Evolutionary conservation across 1,140 invertebrate genomes (phyloP).

Genomic region (Alviniconcha marisindica): DNA sequence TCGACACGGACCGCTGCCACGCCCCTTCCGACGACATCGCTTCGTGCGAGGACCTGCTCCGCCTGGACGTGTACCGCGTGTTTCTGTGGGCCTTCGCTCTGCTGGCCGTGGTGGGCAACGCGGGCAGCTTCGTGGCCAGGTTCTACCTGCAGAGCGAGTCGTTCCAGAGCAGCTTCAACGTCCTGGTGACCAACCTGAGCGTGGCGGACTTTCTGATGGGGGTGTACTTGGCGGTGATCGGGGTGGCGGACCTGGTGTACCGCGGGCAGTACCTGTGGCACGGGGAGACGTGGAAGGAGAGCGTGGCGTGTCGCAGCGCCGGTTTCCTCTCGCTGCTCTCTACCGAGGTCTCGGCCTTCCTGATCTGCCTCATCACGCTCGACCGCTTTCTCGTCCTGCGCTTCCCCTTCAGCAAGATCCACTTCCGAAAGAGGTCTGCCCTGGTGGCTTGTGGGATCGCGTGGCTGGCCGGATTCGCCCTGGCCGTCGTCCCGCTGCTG

Average conservation of each 20-base stretch:
- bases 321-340: conserved; percentile 42
- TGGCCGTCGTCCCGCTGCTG: conserved; percentile 39
- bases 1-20: conserved; percentile 23
- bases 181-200: conserved; percentile 55
- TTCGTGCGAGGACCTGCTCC: conserved; percentile 57
- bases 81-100: conserved; percentile 54
- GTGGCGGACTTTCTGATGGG: conserved; percentile 44
- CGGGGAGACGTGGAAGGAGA: conserved; percentile 24
- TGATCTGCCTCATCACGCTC: conserved; percentile 58
- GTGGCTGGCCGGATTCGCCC: conserved; percentile 26
- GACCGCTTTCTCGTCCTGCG: conserved; percentile 41
- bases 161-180: conserved; percentile 40
- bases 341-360: conserved; percentile 31
- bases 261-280: conserved; percentile 55
- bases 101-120: conserved; percentile 52
- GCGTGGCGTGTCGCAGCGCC: conserved; percentile 15
- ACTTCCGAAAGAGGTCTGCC: conserved; percentile 35
- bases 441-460: conserved; percentile 31
- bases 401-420: conserved; percentile 39
- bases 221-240: conserved; percentile 41
- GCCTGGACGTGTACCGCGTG: conserved; percentile 39
- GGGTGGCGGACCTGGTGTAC: conserved; percentile 38
- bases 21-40: conserved; percentile 49
- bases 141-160: conserved; percentile 34
- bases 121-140: conserved; percentile 41